These are phyloP conservation scores for Catalaphyllia jardinei DNA, from an alignment of 64 coral and sea anemone species.

Conservation along the genomic window DNA sequence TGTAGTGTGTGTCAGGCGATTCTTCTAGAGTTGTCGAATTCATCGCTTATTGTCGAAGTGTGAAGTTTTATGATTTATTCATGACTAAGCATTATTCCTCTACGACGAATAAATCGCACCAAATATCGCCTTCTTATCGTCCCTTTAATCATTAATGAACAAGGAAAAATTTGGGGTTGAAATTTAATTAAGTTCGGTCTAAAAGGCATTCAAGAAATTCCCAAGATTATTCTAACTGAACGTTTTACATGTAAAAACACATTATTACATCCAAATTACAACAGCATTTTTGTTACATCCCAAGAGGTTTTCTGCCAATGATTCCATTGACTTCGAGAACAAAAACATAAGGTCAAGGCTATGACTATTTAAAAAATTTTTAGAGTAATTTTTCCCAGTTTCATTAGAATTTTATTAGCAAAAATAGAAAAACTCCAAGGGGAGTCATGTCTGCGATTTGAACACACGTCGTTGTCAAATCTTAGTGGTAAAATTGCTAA, in stretches of 20 bases:
- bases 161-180: background rate
- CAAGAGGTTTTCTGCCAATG: background rate
- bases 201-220: background rate
- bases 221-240: background rate
- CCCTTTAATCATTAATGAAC: constrained; percentile 29
- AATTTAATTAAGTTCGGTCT: background rate
- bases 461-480: background rate
- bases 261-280: background rate
- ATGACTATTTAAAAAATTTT: background rate
- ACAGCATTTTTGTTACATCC: too few relatives aligned
- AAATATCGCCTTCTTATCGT: constrained; percentile 1
- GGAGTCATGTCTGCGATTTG: background rate
- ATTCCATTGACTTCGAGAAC: background rate
- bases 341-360: background rate
- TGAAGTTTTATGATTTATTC: background rate
- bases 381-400: background rate
- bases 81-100: background rate
- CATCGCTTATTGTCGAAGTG: background rate
- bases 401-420: background rate
- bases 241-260: background rate
- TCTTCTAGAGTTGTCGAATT: constrained; percentile 5
- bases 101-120: background rate
- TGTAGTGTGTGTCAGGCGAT: background rate
- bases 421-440: background rate
- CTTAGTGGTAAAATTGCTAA: background rate